phyloP scores from a whole-genome alignment of 2,888 invertebrate genomes.

The Dicyrtomina minuta region DNA sequence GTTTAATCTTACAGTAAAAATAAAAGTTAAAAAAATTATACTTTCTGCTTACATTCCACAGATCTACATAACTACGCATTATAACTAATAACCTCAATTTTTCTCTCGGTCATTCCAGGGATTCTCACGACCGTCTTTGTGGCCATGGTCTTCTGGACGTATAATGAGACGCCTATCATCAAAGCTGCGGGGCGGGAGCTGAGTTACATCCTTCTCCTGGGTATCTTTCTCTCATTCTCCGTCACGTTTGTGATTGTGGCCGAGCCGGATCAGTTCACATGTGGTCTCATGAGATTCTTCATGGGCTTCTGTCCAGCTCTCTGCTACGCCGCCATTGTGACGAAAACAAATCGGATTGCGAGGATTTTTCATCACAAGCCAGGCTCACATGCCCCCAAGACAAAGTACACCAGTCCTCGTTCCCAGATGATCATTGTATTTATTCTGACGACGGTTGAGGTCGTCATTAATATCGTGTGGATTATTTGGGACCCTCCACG shows the following conservation, averaged over 20 bases:
- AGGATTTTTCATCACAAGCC: constrained; percentile 60
- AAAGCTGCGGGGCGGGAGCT: constrained; percentile 62
- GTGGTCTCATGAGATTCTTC: constrained; percentile 61
- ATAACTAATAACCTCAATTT: too few relatives aligned
- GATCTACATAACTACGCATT: background rate
- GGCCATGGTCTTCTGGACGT: constrained; percentile 59
- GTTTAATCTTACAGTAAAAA: too few relatives aligned
- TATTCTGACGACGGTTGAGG: constrained; percentile 59
- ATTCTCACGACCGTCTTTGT: constrained; percentile 59
- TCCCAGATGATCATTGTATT: constrained; percentile 60
- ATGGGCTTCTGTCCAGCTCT: constrained; percentile 62
- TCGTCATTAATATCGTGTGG: constrained; percentile 60
- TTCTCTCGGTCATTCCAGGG: too few relatives aligned
- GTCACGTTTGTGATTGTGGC: constrained; percentile 62
- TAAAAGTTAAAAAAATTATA: background rate
- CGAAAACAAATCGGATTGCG: constrained; percentile 63
- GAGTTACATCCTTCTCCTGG: constrained; percentile 60
- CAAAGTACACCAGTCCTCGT: constrained; percentile 57
- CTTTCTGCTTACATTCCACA: background rate
- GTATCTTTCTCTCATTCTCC: constrained; percentile 60
- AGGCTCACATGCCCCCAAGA: constrained; percentile 56
- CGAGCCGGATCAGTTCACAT: constrained; percentile 59
- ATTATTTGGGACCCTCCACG: constrained; percentile 59
- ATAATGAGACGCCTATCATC: constrained; percentile 62
- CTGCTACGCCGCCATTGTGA: constrained; percentile 62